Conservation (phyloP, 2,888 invertebrate species). For the Cryptus armator region DNA sequence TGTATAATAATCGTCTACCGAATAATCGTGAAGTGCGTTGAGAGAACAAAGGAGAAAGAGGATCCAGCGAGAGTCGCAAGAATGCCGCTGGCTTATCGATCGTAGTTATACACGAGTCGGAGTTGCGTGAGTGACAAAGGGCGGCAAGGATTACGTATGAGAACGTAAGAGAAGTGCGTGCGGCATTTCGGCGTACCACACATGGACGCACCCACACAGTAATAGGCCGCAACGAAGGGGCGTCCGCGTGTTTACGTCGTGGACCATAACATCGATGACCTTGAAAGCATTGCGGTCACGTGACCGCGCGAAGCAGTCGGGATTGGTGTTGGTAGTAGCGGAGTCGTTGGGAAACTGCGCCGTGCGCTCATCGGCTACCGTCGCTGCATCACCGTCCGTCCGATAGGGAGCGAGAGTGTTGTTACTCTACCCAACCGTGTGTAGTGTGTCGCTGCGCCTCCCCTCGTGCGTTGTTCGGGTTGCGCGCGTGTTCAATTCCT, state of each 20-base stretch:
- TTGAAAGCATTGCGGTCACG: conserved; percentile 81
- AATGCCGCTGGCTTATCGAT: conserved; percentile 8
- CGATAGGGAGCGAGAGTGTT: conserved; percentile 66
- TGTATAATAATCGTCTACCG: background rate
- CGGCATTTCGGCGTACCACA: conserved; percentile 25
- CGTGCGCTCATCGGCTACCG: conserved; percentile 50
- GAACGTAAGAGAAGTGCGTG: conserved; percentile 21
- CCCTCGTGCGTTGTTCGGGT: conserved; percentile 22
- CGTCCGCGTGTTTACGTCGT: conserved; percentile 77
- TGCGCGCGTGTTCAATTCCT: conserved; percentile 33
- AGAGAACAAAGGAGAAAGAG: conserved; percentile 10
- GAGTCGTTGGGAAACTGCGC: conserved; percentile 61
- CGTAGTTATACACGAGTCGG: conserved; percentile 1
- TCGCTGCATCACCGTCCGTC: conserved; percentile 70
- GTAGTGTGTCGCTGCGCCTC: conserved; percentile 66
- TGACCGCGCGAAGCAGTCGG: conserved; percentile 71
- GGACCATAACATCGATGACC: conserved; percentile 84
- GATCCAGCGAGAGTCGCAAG: conserved; percentile 4
- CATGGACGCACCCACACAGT: background rate
- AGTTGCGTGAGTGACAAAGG: conserved; percentile 29
- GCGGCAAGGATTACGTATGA: background rate
- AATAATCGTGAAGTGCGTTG: background rate
- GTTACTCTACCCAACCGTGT: conserved; percentile 74
- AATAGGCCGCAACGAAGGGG: conserved; percentile 24
- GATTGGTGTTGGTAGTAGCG: conserved; percentile 46